These are phyloP conservation scores for Apodemia zela DNA, from an alignment of 2,888 invertebrate species.

Conservation along the genomic window DNA sequence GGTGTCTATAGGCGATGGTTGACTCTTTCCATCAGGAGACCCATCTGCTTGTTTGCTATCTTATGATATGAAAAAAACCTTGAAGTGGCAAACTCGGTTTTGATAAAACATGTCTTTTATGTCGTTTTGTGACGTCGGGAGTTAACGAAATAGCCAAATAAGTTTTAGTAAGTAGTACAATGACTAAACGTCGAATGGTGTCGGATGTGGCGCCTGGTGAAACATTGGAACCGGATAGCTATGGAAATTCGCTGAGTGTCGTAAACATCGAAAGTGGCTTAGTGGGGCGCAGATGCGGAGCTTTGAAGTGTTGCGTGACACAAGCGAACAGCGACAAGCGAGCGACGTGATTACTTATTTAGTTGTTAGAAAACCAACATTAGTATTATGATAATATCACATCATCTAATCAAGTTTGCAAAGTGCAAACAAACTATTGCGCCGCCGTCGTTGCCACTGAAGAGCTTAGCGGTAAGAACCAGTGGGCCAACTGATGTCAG, in stretches of 20 bases:
- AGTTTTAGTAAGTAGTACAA: constrained; percentile 28
- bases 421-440: too few species aligned
- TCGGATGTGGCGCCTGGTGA: background rate
- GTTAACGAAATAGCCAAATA: too few species aligned
- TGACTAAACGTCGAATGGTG: background rate
- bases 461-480: too few species aligned
- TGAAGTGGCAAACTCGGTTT: too few species aligned
- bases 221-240: background rate
- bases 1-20: too few species aligned
- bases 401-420: background rate
- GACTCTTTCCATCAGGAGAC: too few species aligned
- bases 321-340: background rate
- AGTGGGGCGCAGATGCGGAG: background rate
- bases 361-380: background rate
- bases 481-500: too few species aligned
- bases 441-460: too few species aligned
- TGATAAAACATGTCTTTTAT: too few species aligned
- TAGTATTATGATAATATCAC: background rate
- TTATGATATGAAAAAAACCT: too few species aligned
- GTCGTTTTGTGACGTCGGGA: too few species aligned
- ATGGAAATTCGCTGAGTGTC: background rate
- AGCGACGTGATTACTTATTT: background rate
- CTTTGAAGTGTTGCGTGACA: background rate
- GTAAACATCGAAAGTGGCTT: constrained; percentile 5
- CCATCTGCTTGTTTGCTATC: too few species aligned